Evolutionary conservation across 2,113 vertebrate species (phyloP).

Genomic region (Engystomops pustulosus): DNA sequence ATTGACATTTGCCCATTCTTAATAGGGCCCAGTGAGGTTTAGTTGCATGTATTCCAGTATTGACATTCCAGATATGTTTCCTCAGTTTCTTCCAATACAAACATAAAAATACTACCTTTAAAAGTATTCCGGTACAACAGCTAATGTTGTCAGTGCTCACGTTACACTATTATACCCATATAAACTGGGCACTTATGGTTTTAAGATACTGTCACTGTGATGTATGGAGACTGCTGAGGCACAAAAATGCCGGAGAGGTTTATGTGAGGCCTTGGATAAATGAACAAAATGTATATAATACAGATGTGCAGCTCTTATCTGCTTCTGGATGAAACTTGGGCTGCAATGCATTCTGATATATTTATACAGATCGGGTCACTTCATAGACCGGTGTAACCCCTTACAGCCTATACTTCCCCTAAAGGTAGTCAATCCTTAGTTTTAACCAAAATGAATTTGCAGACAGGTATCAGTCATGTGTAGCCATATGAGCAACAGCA

Average conservation of each 20-base stretch:
- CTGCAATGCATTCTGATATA: background rate
- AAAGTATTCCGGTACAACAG: background rate
- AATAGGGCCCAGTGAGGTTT: background rate
- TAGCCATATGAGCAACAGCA: too few species aligned
- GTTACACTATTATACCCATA: slow-evolving; percentile 14
- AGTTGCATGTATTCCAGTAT: background rate
- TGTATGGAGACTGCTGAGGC: slow-evolving; percentile 22
- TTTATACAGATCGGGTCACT: too few species aligned
- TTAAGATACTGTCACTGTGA: slow-evolving; percentile 45
- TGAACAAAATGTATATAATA: slow-evolving; percentile 7
- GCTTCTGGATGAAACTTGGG: background rate
- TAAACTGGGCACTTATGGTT: slow-evolving; percentile 21
- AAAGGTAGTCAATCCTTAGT: too few species aligned
- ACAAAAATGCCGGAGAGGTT: background rate
- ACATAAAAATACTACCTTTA: background rate
- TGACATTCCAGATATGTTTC: background rate
- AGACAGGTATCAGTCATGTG: too few species aligned
- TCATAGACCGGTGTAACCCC: too few species aligned
- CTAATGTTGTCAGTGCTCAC: background rate
- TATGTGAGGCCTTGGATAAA: slow-evolving; percentile 28
- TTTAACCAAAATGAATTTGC: too few species aligned
- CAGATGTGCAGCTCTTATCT: slow-evolving; percentile 12
- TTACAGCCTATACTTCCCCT: too few species aligned
- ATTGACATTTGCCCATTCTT: background rate
- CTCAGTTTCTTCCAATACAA: background rate